A percentile compares a stretch with the other conserved stretches of the same genome.
phyloP scores from a whole-genome alignment of 2,888 invertebrate genomes.

The Lasioglossum figueresi region DNA sequence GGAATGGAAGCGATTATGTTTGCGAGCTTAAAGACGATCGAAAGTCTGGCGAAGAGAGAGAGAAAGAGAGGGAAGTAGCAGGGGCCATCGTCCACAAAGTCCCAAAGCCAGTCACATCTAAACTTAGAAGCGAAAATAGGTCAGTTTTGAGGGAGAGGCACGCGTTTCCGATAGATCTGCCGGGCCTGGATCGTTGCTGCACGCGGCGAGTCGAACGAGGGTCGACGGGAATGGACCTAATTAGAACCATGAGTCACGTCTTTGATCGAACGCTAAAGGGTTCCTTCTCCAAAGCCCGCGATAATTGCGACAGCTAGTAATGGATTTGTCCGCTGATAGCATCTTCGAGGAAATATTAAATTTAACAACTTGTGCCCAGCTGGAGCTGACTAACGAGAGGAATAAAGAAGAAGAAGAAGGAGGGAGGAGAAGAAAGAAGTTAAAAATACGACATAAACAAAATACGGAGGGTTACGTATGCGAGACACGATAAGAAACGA shows the following conservation, averaged over 20 bases:
- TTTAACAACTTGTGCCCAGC: not conserved
- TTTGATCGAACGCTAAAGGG: not conserved
- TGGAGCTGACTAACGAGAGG: not conserved
- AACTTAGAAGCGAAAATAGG: constrained; percentile 50
- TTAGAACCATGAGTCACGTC: constrained; percentile 15
- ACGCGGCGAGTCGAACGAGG: not conserved
- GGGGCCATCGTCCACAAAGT: constrained; percentile 35
- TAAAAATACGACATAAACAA: not conserved
- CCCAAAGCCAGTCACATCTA: constrained; percentile 30
- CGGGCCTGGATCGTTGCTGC: not conserved
- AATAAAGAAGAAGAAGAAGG: no score
- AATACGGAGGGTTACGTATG: not conserved
- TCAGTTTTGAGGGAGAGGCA: constrained; percentile 42
- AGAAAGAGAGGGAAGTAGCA: constrained; percentile 20
- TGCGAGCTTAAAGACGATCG: constrained; percentile 47
- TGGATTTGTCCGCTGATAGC: not conserved
- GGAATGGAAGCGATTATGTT: constrained; percentile 62
- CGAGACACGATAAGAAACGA: not conserved
- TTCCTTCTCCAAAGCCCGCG: not conserved
- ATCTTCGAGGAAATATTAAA: not conserved
- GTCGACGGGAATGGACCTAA: constrained; percentile 13
- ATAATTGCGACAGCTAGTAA: constrained; percentile 1
- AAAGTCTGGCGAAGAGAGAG: constrained; percentile 32
- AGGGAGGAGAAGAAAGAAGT: no score
- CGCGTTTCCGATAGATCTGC: constrained; percentile 36